Evolutionary conservation across 2,888 invertebrate species (phyloP).

Genomic region (Catocala nupta): DNA sequence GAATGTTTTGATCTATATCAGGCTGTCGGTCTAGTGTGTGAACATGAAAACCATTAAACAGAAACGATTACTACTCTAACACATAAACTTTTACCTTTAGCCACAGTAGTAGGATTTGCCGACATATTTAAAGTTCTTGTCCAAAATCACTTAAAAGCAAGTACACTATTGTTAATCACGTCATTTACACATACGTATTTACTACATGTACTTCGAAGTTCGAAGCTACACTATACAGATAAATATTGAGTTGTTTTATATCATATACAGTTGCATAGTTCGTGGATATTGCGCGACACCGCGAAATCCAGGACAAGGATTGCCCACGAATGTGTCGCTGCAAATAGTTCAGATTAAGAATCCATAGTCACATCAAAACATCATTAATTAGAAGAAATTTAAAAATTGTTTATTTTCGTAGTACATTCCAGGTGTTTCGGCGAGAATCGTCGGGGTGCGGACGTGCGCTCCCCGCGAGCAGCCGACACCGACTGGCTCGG

Average conservation of each 20-base stretch:
- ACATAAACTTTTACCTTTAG: slow-evolving; percentile 66
- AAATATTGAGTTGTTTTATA: slow-evolving; percentile 27
- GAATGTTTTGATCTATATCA: background rate
- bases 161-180: slow-evolving; percentile 44
- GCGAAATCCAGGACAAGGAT: slow-evolving; percentile 17
- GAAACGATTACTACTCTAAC: background rate
- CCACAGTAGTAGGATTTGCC: slow-evolving; percentile 67
- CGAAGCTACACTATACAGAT: slow-evolving; percentile 30
- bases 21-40: background rate
- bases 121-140: slow-evolving; percentile 63
- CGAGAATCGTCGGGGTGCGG: slow-evolving; percentile 37
- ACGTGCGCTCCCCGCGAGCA: slow-evolving; percentile 58
- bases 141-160: slow-evolving; percentile 45
- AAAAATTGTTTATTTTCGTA: slow-evolving; percentile 38
- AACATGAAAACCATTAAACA: background rate
- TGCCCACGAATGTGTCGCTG: slow-evolving; percentile 15
- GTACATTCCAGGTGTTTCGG: slow-evolving; percentile 49
- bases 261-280: slow-evolving; percentile 25
- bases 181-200: slow-evolving; percentile 15
- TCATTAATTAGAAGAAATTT: slow-evolving; percentile 17
- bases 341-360: slow-evolving; percentile 16
- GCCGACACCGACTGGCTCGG: slow-evolving; percentile 64
- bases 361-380: slow-evolving; percentile 20
- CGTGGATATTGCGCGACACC: slow-evolving; percentile 17
- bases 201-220: slow-evolving; percentile 22